phyloP scores from a whole-genome alignment of 1,140 invertebrate species.

The Drosophila triauraria region DNA sequence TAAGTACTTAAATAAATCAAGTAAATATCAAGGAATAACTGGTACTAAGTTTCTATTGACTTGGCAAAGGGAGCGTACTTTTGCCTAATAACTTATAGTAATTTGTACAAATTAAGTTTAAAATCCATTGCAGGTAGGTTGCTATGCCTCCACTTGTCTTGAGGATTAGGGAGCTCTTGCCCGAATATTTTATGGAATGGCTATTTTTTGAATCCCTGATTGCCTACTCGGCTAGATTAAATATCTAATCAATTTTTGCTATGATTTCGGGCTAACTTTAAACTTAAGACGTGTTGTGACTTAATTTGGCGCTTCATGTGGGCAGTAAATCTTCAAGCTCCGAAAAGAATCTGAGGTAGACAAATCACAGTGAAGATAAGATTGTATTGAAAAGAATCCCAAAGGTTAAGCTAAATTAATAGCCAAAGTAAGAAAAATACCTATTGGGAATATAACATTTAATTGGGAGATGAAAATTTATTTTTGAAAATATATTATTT shows the following conservation, averaged over 20 bases:
- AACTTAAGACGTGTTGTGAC: constrained; percentile 5
- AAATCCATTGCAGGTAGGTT: not conserved
- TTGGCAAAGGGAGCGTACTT: not conserved
- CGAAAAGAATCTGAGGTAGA: not conserved
- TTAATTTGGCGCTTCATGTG: constrained; percentile 16
- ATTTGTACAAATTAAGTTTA: too few species aligned
- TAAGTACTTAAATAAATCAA: constrained; percentile 60
- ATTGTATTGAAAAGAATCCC: not conserved
- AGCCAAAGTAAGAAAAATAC: too few species aligned
- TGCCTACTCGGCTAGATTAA: constrained; percentile 9
- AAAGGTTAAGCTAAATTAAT: not conserved
- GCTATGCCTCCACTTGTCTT: not conserved
- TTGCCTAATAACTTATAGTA: not conserved
- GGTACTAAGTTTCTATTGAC: not conserved
- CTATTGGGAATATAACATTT: not conserved
- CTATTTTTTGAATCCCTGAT: constrained; percentile 21
- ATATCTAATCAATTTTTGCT: constrained; percentile 24
- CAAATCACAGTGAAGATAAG: constrained; percentile 12
- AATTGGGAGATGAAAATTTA: too few species aligned
- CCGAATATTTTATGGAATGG: constrained; percentile 7
- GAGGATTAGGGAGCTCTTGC: not conserved
- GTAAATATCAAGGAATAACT: constrained; percentile 22
- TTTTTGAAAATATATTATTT: not conserved
- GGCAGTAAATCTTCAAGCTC: constrained; percentile 21
- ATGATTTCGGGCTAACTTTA: constrained; percentile 14